Base-by-base conservation (phyloP, 1,140 invertebrate species). In the Homalodisca vitripennis region DNA sequence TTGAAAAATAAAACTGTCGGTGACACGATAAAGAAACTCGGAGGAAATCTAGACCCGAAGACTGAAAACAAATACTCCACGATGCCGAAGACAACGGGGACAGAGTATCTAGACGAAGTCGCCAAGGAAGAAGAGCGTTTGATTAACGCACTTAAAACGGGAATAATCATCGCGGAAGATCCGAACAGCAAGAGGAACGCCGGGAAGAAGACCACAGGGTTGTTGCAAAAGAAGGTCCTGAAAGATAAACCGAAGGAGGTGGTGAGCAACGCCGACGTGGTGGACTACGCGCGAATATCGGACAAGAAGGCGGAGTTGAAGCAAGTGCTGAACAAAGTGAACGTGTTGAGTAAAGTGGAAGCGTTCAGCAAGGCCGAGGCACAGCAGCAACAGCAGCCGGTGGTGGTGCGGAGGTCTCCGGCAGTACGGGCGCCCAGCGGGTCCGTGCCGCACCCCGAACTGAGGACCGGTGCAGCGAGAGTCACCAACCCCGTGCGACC, bases 101-200 rank as follows among this genome's bases (percentile, higher is more conserved):
- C 65, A 30, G 20, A 73, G 48, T 60, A 71, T 47, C 55, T 66
- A 30, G 67, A 72, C 55, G 63, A 75, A 51, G 89, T 92, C 1
- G 89, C 89, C 0, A 82, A 88, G 0, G 91, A 92, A 76, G 92
- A 93, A 76, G 91, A 93, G 76, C 80, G 88, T 63, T 80, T 93
- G 47, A 88, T 93, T 71, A 87, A 91, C 71, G 91, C 91, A 0
- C 77, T 93, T 32, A 89, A 92, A 73, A 91, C 89, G 12, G 90
- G 90, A 3, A 84, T 85, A 13, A 83, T 91, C 1, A 84, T 91
- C 1, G 83, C 83, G 13, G 88, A 89, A 66, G 82, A 86, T 26
- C 73, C 72, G 2, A 66, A 48, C 63, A 66, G 63, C 24, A 66
- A 66, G 24, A 66, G 63, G 27, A 60, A 57, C 71, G 31, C 31